A percentile compares a stretch with the other conserved stretches of the same genome.
Conservation (phyloP, 1,140 invertebrate species). For the Centruroides sculpturatus region DNA sequence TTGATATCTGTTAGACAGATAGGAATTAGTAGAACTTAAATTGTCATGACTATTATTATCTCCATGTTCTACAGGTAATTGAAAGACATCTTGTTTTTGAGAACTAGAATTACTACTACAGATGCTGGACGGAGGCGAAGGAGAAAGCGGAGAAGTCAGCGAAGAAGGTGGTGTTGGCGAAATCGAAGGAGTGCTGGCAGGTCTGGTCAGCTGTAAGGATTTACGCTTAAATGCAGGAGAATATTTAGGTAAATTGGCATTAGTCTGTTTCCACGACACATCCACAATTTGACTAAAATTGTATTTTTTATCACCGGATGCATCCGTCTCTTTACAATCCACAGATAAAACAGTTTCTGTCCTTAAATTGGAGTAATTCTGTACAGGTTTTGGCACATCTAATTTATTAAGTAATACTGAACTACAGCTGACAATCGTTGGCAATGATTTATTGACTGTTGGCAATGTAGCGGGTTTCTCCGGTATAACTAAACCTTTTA, state of each 20-base stretch:
- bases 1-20: no score
- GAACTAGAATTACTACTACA: constrained; percentile 11
- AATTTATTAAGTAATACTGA: constrained; percentile 31
- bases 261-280: constrained; percentile 7
- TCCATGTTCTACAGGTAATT: no score
- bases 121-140: constrained; percentile 10
- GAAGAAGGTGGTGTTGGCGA: constrained; percentile 15
- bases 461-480: constrained; percentile 31
- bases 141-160: constrained; percentile 13
- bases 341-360: background rate
- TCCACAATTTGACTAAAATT: background rate
- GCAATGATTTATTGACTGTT: constrained; percentile 32
- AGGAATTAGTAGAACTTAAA: no score
- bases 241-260: constrained; percentile 48
- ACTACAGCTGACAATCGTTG: constrained; percentile 60
- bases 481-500: constrained; percentile 70
- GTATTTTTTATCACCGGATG: constrained; percentile 11
- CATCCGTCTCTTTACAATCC: no score
- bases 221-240: constrained; percentile 68
- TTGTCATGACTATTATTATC: no score
- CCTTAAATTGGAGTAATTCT: constrained; percentile 6
- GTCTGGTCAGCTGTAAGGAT: constrained; percentile 39
- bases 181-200: constrained; percentile 6
- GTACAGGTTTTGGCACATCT: constrained; percentile 14
- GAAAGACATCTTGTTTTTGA: no score